These are phyloP conservation scores for Aphelenchoides fujianensis DNA, from an alignment of 1,140 invertebrate genomes.

Conservation along the genomic window DNA sequence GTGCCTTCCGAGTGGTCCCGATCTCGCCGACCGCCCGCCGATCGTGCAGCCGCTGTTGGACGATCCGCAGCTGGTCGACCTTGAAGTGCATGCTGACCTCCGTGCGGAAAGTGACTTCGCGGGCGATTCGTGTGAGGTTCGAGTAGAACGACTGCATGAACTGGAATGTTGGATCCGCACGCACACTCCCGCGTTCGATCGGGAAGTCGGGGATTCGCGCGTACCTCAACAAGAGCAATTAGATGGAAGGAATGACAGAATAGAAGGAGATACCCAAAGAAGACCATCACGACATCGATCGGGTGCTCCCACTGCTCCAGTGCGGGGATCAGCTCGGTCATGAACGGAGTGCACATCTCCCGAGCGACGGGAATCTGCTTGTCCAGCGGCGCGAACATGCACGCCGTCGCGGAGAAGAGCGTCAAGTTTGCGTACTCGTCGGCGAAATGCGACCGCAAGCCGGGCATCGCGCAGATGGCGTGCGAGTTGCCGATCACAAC, in stretches of 20 bases:
- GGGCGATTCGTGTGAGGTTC: background rate
- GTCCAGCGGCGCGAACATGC: background rate
- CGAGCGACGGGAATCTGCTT: background rate
- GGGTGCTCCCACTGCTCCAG: background rate
- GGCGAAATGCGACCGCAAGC: background rate
- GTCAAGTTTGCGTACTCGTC: constrained; percentile 1
- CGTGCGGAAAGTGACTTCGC: background rate
- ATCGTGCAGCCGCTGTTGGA: background rate
- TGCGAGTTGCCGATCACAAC: background rate
- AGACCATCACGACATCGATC: background rate
- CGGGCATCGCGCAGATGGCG: background rate
- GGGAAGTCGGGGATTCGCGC: background rate
- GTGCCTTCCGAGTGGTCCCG: background rate
- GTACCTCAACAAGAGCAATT: background rate
- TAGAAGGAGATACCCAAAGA: background rate
- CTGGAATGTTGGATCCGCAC: background rate
- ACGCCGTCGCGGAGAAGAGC: background rate
- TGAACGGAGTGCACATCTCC: background rate
- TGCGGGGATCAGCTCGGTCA: background rate
- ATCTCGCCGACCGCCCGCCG: background rate
- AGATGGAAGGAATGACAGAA: background rate
- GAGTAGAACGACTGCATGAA: constrained; percentile 5
- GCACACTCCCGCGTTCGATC: background rate
- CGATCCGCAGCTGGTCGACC: background rate
- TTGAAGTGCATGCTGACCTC: background rate